Evolutionary conservation across 1,140 invertebrate genomes (phyloP).

Genomic region (Lycorma delicatula): DNA sequence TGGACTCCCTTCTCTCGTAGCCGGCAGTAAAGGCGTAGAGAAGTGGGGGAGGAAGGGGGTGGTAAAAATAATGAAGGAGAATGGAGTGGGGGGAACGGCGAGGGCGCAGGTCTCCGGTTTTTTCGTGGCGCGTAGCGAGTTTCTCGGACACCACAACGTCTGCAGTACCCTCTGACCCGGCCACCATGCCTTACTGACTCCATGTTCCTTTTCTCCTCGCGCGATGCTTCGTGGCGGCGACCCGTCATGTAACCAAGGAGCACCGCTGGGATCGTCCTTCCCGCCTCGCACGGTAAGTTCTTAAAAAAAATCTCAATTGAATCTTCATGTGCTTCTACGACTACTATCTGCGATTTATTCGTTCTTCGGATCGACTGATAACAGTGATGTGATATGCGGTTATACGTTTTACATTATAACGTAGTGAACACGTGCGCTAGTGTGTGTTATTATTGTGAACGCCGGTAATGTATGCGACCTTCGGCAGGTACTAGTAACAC

Average conservation of each 20-base stretch:
- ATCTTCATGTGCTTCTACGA: background rate
- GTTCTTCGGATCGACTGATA: background rate
- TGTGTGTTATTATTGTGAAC: too few species aligned
- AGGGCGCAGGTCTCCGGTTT: conserved; percentile 14
- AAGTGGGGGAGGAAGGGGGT: background rate
- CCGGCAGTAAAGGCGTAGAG: conserved; percentile 11
- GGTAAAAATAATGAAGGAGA: conserved; percentile 16
- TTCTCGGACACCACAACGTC: background rate
- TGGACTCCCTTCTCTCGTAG: background rate
- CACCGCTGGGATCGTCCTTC: background rate
- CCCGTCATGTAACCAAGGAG: background rate
- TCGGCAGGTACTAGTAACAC: too few species aligned
- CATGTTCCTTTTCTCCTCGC: conserved; percentile 4
- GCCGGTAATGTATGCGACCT: too few species aligned
- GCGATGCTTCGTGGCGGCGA: background rate
- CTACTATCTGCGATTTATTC: background rate
- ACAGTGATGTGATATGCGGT: background rate
- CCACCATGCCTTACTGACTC: conserved; percentile 5
- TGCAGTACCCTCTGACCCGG: background rate
- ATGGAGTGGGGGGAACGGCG: conserved; percentile 3
- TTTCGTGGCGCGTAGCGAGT: background rate
- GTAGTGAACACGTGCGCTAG: too few species aligned
- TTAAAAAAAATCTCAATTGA: too few species aligned
- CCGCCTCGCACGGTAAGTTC: background rate
- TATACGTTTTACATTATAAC: too few species aligned